A percentile compares a stretch with the other conserved stretches of the same genome.
phyloP scores from a whole-genome alignment of 2,888 invertebrate species.

The Magallana nippona region DNA sequence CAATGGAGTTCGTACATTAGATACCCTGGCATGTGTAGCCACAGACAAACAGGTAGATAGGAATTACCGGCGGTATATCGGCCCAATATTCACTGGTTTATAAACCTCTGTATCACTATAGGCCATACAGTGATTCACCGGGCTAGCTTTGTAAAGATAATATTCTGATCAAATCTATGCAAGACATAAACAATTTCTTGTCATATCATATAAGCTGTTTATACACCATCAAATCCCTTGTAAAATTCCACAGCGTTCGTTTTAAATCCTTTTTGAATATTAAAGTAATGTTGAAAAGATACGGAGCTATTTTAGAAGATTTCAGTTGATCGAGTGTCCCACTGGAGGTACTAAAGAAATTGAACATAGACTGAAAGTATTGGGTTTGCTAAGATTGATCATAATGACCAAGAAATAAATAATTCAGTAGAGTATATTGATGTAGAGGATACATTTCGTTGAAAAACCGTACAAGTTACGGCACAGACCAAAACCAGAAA shows the following conservation, averaged over 20 bases:
- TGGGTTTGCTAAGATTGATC: background rate
- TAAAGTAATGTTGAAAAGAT: no score
- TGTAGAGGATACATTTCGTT: background rate
- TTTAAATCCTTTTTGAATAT: no score
- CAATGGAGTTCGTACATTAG: slow-evolving; percentile 57
- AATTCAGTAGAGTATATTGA: background rate
- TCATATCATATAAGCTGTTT: no score
- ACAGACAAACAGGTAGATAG: slow-evolving; percentile 61
- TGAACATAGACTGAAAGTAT: background rate
- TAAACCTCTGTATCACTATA: background rate
- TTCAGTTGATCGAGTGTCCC: no score
- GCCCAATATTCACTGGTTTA: background rate
- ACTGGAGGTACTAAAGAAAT: no score
- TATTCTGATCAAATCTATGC: no score
- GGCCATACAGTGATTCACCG: background rate
- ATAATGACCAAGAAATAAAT: slow-evolving; percentile 18
- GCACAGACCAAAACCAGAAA: background rate
- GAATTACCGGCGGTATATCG: slow-evolving; percentile 25
- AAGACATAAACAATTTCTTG: no score
- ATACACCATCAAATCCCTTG: no score
- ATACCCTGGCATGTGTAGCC: slow-evolving; percentile 65
- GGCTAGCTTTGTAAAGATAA: background rate
- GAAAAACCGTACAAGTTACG: background rate
- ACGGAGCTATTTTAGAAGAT: no score
- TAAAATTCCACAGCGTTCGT: no score